Conservation (phyloP, 1,140 invertebrate genomes). For the Bombus cullumanus region DNA sequence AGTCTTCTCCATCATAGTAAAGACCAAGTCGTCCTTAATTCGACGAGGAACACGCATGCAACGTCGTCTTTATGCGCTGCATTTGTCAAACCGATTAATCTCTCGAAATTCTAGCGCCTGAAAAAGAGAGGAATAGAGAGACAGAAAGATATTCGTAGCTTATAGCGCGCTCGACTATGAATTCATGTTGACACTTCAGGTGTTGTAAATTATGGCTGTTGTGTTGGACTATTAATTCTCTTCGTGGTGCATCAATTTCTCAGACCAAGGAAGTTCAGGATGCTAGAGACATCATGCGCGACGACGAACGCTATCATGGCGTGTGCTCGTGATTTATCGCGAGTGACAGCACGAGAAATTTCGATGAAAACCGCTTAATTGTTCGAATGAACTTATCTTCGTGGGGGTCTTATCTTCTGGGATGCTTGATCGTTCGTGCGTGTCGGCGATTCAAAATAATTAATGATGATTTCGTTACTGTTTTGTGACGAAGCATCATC, state of each 20-base stretch:
- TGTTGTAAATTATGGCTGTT: constrained; percentile 66
- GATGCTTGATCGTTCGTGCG: neutral
- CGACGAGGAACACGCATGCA: too few species aligned
- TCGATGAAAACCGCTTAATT: constrained; percentile 14
- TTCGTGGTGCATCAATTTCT: constrained; percentile 51
- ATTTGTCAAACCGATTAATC: constrained; percentile 64
- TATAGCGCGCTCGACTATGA: constrained; percentile 55
- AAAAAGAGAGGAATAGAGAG: neutral
- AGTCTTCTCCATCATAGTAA: too few species aligned
- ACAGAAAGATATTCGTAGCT: constrained; percentile 40
- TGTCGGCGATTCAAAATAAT: neutral
- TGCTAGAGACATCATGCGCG: constrained; percentile 55
- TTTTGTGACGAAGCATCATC: neutral
- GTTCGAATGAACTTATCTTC: neutral
- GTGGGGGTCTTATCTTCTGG: neutral
- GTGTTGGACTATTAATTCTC: constrained; percentile 66
- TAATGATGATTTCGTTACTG: neutral
- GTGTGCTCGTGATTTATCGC: constrained; percentile 53
- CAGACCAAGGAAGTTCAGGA: constrained; percentile 36
- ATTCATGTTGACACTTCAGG: constrained; percentile 66
- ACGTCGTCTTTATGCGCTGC: neutral
- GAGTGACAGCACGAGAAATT: constrained; percentile 4
- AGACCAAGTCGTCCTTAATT: too few species aligned
- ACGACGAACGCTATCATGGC: constrained; percentile 31
- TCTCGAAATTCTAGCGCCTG: neutral